Base-by-base conservation (phyloP, 2,113 vertebrate genomes). In the Acanthisitta chloris region DNA sequence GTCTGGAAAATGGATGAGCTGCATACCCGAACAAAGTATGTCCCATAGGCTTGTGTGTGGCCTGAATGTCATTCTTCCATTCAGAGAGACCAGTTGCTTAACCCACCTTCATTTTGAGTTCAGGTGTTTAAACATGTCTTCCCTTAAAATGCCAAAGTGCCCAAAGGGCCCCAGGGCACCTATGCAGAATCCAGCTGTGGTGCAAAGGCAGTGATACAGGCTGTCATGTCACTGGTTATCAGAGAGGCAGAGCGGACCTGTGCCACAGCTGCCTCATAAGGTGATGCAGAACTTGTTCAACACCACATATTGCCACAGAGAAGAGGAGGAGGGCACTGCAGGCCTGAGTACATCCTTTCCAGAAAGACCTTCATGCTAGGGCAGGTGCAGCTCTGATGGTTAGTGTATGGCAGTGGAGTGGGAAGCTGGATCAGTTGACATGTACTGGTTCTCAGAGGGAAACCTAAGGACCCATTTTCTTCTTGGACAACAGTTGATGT, bases 341-440 rank as follows among this genome's bases (percentile, higher is more conserved):
- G 43, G 29, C 0, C 0, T 3, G 40, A 16, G 2, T 43, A 4
- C 10, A 14, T n/a, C 28, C 36, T 28, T 69, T 10, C 52, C 31
- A 86, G 62, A 23, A 21, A 69, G 12, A n/a, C 17, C 9, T 28
- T 38, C 0, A 0, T 46, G 69, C 20, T 28, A 15, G 51, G 31
- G 36, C 1, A 1, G 18, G 12, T 42, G 21, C 38, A 55, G 2
- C 9, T n/a, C 54, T 57, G 14, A 7, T 28, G 52, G 18, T 9
- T 69, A 5, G 33, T 80, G 9, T 25, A 31, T 74, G 46, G 31
- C 17, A 28, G 9, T 12, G 12, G 33, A 55, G 10, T 4, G 40
- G 6, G 43, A 19, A 58, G 4, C 26, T 20, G 48, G 46, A 45
- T 65, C n/a, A 88, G 9, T 8, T 2, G 8, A 26, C 29, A 71